A percentile compares a stretch with the other conserved stretches of the same genome.
Conservation (phyloP, 2,888 invertebrate species). For the Philaethria dido region DNA sequence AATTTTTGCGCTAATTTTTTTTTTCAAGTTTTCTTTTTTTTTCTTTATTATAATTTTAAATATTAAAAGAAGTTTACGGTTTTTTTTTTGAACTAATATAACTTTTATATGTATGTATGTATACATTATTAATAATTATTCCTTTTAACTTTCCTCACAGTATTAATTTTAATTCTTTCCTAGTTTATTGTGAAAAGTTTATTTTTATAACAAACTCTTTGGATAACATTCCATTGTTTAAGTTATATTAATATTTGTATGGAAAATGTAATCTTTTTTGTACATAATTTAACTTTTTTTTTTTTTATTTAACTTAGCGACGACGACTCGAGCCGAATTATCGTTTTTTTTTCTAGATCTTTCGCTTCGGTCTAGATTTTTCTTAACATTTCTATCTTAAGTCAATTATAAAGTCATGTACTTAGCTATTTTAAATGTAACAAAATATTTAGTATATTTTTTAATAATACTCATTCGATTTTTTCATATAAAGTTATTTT, state of each 20-base stretch:
- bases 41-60: too few relatives aligned
- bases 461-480: too few relatives aligned
- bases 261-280: background rate
- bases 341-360: background rate
- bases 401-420: conserved; percentile 8
- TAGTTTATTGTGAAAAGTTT: background rate
- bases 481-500: too few relatives aligned
- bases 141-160: background rate
- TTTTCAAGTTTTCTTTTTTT: too few relatives aligned
- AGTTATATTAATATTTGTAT: conserved; percentile 3
- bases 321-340: background rate
- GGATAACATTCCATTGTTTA: conserved; percentile 13
- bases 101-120: too few relatives aligned
- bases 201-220: background rate
- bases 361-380: background rate
- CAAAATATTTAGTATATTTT: too few relatives aligned
- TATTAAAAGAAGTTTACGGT: too few relatives aligned
- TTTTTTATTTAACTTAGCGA: background rate
- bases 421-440: conserved; percentile 4
- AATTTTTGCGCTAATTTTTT: too few relatives aligned
- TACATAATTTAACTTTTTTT: background rate
- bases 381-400: background rate
- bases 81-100: too few relatives aligned
- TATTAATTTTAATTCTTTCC: conserved; percentile 3
- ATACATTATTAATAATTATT: too few relatives aligned